A percentile compares a stretch with the other conserved stretches of the same genome.
Conservation (phyloP, 2,797 vertebrate genomes). For the Pipistrellus nathusii region DNA sequence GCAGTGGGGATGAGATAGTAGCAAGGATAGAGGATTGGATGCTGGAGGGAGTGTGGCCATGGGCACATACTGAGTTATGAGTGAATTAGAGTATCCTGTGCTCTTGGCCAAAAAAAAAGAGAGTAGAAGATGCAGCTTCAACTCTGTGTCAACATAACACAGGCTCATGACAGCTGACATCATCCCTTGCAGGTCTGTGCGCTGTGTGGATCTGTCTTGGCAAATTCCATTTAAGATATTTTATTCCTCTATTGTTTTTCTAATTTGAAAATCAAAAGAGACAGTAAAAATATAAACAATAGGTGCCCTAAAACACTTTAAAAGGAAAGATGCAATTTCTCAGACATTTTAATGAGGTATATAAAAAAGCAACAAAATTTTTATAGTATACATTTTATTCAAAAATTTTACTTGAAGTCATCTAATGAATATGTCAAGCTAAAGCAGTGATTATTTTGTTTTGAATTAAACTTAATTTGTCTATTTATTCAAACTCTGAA, state of each 20-base stretch:
- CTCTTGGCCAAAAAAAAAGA: not conserved
- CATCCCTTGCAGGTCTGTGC: not conserved
- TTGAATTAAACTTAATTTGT: slow-evolving; percentile 69
- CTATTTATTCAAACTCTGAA: slow-evolving; percentile 68
- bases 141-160: not conserved
- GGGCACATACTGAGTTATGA: not conserved
- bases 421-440: slow-evolving; percentile 39
- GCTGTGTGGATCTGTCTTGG: not conserved
- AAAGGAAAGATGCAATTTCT: slow-evolving; percentile 26
- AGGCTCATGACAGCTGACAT: not conserved
- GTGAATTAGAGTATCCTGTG: not conserved
- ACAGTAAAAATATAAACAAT: slow-evolving; percentile 21
- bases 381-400: slow-evolving; percentile 29
- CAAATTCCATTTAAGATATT: not conserved
- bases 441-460: slow-evolving; percentile 60
- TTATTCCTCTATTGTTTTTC: slow-evolving; percentile 37
- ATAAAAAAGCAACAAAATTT: not conserved
- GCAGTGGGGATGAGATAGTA: not conserved
- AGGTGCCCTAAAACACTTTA: slow-evolving; percentile 8
- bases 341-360: slow-evolving; percentile 46
- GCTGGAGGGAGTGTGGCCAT: not conserved
- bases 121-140: not conserved
- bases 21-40: not conserved
- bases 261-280: slow-evolving; percentile 55
- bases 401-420: slow-evolving; percentile 51